Evolutionary conservation across 1,140 invertebrate species (phyloP), one percentile per base, ranked within the genome.

Genomic region (Rhizoglyphus robini): DNA sequence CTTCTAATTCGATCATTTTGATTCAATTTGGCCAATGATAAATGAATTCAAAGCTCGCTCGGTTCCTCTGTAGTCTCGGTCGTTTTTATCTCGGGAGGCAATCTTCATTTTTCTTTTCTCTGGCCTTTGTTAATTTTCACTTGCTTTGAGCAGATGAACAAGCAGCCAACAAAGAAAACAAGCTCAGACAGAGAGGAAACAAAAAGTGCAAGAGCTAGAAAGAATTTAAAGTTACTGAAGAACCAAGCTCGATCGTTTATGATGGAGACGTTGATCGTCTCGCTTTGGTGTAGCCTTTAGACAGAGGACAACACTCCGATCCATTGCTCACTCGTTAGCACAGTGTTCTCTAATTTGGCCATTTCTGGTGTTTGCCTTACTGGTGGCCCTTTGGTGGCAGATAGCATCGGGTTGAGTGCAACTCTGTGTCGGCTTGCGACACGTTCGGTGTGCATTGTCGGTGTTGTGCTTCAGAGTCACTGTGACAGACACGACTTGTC

Each of bases 11-110:
- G 51, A 54, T 54, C 51, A 54, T 54, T 54, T 54, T 54, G 51
- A 54, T 54, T 54, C 51, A 54, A 54, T 54, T 54, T 54, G 31
- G 51, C 31, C 51, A 54, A 54, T 54, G 51, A 54, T 54, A 54
- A 54, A 54, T 54, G 51, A 54, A 54, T 54, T 32, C 51, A 54
- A 54, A 54, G 51, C 51, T 54, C 20, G 8, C 31, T 8, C 31
- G 8, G 8, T 54, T 54, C 51, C 8, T 11, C 31, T 54, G 51
- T 15, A 27, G 8, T 11, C 36, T 41, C 18, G 36, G 41, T 46
- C 15, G 41, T 46, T 46, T 46, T 46, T 46, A 46, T 46, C 41
- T 23, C 23, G 15, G n/a, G n/a, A n/a, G n/a, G 41, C 41, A 54
- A 54, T 54, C 51, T 54, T 54, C 31, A 54, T 54, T 54, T 54